A percentile compares a stretch with the other conserved stretches of the same genome.
phyloP scores from a whole-genome alignment of 2,888 invertebrate genomes.

The Tinea pellionella region DNA sequence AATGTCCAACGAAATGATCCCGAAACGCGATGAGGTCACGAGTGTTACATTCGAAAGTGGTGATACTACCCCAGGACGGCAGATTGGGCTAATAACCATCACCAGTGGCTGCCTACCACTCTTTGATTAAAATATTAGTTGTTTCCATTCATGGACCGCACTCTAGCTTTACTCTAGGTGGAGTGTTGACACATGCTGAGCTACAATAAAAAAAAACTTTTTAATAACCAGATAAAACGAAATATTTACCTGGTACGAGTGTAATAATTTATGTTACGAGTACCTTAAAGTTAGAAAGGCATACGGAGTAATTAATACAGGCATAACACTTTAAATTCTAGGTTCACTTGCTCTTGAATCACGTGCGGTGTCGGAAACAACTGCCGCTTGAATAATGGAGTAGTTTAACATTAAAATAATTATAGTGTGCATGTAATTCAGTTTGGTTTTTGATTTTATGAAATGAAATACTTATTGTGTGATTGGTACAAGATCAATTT shows the following conservation, averaged over 20 bases:
- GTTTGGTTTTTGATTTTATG: neutral
- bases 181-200: too few relatives aligned
- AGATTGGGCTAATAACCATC: too few relatives aligned
- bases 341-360: slow-evolving; percentile 26
- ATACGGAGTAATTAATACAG: slow-evolving; percentile 8
- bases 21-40: too few relatives aligned
- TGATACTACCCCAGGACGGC: too few relatives aligned
- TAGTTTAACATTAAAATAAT: slow-evolving; percentile 38
- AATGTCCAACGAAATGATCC: too few relatives aligned
- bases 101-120: too few relatives aligned
- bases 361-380: slow-evolving; percentile 51
- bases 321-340: slow-evolving; percentile 10
- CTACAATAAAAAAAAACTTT: neutral
- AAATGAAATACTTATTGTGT: neutral
- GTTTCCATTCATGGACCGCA: too few relatives aligned
- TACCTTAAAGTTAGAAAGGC: neutral
- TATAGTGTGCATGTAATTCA: slow-evolving; percentile 18
- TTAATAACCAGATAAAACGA: neutral
- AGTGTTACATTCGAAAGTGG: too few relatives aligned
- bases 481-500: too few relatives aligned
- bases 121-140: too few relatives aligned
- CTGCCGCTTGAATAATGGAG: slow-evolving; percentile 48
- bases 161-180: too few relatives aligned
- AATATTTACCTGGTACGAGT: neutral
- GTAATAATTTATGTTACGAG: too few relatives aligned